A percentile compares a stretch with the other conserved stretches of the same genome.
These are phyloP conservation scores for Pachypanchax playfairii DNA, from an alignment of 2,113 vertebrate species.

Conservation along the genomic window DNA sequence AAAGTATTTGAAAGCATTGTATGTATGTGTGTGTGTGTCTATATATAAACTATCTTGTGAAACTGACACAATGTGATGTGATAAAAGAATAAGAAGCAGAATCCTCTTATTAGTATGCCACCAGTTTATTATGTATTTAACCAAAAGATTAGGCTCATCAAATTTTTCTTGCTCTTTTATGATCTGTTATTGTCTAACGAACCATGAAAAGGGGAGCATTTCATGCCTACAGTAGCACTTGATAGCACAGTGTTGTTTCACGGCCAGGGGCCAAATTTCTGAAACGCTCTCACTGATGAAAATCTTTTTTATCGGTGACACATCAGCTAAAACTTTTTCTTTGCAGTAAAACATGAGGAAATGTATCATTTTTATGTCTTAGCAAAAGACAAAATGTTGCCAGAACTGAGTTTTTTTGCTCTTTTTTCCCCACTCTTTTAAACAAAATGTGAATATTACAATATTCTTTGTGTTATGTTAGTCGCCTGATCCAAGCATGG, in stretches of 20 bases:
- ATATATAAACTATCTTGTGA: constrained; percentile 4
- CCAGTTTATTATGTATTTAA: constrained; percentile 63
- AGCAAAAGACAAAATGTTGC: constrained; percentile 4
- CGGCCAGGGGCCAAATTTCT: constrained; percentile 74
- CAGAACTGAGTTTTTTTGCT: not conserved
- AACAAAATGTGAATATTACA: not conserved
- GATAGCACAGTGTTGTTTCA: constrained; percentile 52
- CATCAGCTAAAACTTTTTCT: constrained; percentile 52
- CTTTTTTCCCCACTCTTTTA: not conserved
- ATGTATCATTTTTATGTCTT: constrained; percentile 32
- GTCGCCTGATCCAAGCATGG: not conserved
- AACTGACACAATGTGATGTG: constrained; percentile 1
- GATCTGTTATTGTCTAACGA: constrained; percentile 71
- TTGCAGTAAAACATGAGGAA: constrained; percentile 17
- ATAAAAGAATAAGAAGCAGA: constrained; percentile 5
- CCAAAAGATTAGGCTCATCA: constrained; percentile 68
- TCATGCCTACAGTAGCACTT: constrained; percentile 60
- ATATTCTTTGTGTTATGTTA: not conserved
- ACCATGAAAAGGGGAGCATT: constrained; percentile 59
- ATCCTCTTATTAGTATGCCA: constrained; percentile 8
- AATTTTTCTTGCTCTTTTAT: constrained; percentile 66
- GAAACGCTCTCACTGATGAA: constrained; percentile 74
- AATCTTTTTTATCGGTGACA: constrained; percentile 72
- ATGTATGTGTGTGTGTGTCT: too few species aligned
- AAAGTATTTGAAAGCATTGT: too few species aligned